phyloP scores from a whole-genome alignment of 2,888 invertebrate genomes.

The Tuta absoluta region DNA sequence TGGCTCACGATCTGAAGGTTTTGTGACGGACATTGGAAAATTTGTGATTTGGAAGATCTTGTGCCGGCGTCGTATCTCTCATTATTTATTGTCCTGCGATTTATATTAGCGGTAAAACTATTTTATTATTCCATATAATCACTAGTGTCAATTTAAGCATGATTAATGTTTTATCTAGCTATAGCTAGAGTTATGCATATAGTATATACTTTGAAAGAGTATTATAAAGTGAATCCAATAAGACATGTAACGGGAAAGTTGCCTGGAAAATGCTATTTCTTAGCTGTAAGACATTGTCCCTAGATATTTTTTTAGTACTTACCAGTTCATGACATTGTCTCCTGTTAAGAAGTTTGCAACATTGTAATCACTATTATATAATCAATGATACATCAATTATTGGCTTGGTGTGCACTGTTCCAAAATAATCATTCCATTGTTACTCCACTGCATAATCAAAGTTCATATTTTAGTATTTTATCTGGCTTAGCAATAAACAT shows the following conservation, averaged over 20 bases:
- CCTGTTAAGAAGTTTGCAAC: background rate
- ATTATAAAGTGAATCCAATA: background rate
- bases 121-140: constrained; percentile 28
- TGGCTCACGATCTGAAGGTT: background rate
- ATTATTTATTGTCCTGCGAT: constrained; percentile 10
- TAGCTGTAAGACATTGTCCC: constrained; percentile 1
- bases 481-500: constrained; percentile 7
- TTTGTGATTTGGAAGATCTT: constrained; percentile 8
- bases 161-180: background rate
- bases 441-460: background rate
- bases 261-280: background rate
- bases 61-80: constrained; percentile 5
- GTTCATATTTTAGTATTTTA: background rate
- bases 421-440: constrained; percentile 19
- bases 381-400: background rate
- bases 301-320: background rate
- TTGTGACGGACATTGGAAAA: background rate
- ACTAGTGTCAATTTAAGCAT: constrained; percentile 14
- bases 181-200: background rate
- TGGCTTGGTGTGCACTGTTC: constrained; percentile 1
- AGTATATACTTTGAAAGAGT: constrained; percentile 1
- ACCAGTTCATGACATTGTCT: background rate
- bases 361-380: background rate
- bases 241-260: background rate
- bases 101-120: constrained; percentile 19